Conservation (phyloP, 2,888 invertebrate genomes). For the Baccha elongata region DNA sequence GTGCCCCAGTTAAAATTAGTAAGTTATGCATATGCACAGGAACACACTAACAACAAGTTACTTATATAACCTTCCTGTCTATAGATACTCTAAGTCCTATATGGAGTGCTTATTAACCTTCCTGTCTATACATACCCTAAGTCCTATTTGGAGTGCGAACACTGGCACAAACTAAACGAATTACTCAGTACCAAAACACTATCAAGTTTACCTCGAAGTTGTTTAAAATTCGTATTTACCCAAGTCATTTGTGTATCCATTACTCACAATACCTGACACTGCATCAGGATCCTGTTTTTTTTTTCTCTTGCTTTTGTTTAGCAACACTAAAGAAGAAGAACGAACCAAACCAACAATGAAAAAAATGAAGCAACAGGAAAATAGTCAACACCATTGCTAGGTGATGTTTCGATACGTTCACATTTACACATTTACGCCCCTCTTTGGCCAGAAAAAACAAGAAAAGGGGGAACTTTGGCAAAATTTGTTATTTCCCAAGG, state of each 20-base stretch:
- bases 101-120: no score
- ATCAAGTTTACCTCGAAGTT: not conserved
- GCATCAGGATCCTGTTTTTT: slow-evolving; percentile 6
- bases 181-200: not conserved
- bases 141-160: no score
- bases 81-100: no score
- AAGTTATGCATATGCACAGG: no score
- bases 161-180: not conserved
- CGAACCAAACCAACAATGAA: slow-evolving; percentile 23
- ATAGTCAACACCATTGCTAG: slow-evolving; percentile 52
- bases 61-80: no score
- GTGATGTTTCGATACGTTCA: slow-evolving; percentile 36
- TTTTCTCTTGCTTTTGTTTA: not conserved
- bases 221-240: slow-evolving; percentile 46
- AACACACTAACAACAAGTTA: no score
- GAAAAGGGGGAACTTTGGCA: not conserved
- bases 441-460: not conserved
- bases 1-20: no score
- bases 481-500: slow-evolving; percentile 20
- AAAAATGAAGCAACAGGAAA: slow-evolving; percentile 58
- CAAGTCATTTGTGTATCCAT: slow-evolving; percentile 38
- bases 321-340: not conserved
- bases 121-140: no score
- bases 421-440: slow-evolving; percentile 46
- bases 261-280: slow-evolving; percentile 25